Evolutionary conservation across 2,113 vertebrate species (phyloP), one percentile per base, ranked within the genome.

Genomic region (Sceloporus tristichus): DNA sequence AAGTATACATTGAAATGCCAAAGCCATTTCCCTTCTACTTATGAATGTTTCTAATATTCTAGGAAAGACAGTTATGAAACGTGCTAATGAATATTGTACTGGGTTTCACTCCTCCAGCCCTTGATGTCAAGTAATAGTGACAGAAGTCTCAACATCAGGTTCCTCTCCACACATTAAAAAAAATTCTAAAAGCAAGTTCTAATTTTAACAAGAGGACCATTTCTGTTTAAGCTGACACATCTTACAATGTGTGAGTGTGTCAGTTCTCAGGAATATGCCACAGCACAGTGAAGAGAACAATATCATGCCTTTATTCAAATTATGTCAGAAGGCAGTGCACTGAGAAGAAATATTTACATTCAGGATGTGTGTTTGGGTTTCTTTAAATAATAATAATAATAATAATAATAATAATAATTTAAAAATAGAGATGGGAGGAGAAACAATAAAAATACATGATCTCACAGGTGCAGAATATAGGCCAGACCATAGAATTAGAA

Each of bases 321-420:
- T 77, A 84, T 85, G 88, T 89, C 71, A 93, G 7, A 91, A 62
- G 88, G 82, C 78, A 91, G 18, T 88, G 79, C 68, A 90, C 27
- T 82, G 82, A 81, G 84, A 19, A 82, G 10, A 65, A 38, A 68
- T 19, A 85, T 68, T 82, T 82, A 68, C 9, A 82, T 89, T 86
- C 62, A 16, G 16, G 11, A 91, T 89, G 66, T 23, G 65, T 59
- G 16, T 62, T 18, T 62, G 13, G 59, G 59, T 18, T 62, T 62
- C 59, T 62, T 62, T 18, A 19, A 62, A 62, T 16, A 62, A 16
- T 59, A 59, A 9, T 14, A 4, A 59, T 9, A 59, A 9, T 14
- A 4, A 59, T 9, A 59, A 62, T 13, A 4, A 62, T 34, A 62
- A 62, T 62, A 18, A 62, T 18, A 34, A 34, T 34, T 34, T 48